Evolutionary conservation across 2,113 vertebrate species (phyloP).

Genomic region (Gymnocephalus cernua): DNA sequence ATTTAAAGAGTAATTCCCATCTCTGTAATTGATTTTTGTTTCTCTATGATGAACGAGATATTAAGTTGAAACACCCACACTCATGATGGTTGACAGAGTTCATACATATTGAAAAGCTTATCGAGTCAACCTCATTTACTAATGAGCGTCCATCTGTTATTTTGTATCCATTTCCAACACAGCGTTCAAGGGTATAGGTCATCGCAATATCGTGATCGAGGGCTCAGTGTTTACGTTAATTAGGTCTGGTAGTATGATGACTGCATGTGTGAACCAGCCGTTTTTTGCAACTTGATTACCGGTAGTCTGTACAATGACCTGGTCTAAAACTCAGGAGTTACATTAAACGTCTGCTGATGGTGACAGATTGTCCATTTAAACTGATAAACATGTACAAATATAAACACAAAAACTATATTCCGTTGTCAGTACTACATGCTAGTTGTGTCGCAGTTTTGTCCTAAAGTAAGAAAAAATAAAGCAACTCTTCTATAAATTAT

Average conservation of each 20-base stretch:
- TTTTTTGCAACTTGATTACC: too few relatives aligned
- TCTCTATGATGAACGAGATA: constrained; percentile 24
- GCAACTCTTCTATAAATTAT: background rate
- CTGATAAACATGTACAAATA: background rate
- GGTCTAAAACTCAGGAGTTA: background rate
- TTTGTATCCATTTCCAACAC: constrained; percentile 48
- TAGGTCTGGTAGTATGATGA: constrained; percentile 43
- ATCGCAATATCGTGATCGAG: constrained; percentile 27
- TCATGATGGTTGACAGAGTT: constrained; percentile 14
- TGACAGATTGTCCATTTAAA: background rate
- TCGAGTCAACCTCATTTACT: constrained; percentile 67
- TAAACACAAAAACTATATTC: background rate
- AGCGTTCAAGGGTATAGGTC: constrained; percentile 56
- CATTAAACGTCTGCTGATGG: too few relatives aligned
- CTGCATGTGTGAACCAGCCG: constrained; percentile 7
- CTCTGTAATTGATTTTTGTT: constrained; percentile 33
- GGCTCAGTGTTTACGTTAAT: constrained; percentile 70
- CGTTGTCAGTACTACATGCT: background rate
- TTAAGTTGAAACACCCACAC: constrained; percentile 36
- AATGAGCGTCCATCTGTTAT: constrained; percentile 78
- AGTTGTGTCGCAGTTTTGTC: background rate
- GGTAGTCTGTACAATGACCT: background rate
- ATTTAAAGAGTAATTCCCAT: constrained; percentile 24
- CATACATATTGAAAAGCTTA: constrained; percentile 58
- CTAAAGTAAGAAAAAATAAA: background rate